Percentiles rank a stretch among this genome's conserved stretches.
Conservation (phyloP, 2,888 invertebrate species). For the Chrysolina haemoptera region DNA sequence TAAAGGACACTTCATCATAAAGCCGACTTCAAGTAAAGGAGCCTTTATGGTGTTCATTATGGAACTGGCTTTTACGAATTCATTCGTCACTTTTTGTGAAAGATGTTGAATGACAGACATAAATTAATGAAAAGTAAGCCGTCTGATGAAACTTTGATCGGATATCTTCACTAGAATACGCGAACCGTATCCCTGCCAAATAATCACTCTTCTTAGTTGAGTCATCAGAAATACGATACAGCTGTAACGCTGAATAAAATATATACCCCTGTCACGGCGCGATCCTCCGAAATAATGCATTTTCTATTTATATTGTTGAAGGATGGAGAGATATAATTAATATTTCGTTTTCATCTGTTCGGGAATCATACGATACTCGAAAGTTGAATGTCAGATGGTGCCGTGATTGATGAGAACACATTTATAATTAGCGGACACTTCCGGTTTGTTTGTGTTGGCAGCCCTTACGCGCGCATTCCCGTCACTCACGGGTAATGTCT, state of each 20-base stretch:
- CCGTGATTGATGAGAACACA: conserved; percentile 70
- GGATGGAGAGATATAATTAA: conserved; percentile 51
- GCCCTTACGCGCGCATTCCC: conserved; percentile 61
- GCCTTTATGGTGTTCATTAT: too few relatives aligned
- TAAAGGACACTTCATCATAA: too few relatives aligned
- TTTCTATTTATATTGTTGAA: conserved; percentile 43
- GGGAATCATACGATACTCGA: conserved; percentile 49
- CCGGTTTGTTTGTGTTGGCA: conserved; percentile 70
- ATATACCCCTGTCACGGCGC: conserved; percentile 6
- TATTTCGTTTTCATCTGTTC: conserved; percentile 52
- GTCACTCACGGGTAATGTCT: conserved; percentile 63
- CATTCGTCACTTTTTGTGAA: too few relatives aligned
- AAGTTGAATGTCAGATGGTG: conserved; percentile 58
- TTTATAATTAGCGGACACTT: conserved; percentile 72
- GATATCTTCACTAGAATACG: too few relatives aligned
- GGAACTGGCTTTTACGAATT: too few relatives aligned
- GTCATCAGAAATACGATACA: conserved; percentile 8
- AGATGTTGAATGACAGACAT: too few relatives aligned
- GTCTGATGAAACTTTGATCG: too few relatives aligned
- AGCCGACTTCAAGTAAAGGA: too few relatives aligned
- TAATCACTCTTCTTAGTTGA: not conserved
- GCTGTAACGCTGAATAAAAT: not conserved
- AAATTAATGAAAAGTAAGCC: too few relatives aligned
- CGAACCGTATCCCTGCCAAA: not conserved
- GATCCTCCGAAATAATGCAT: conserved; percentile 38